A percentile compares a stretch with the other conserved stretches of the same genome.
phyloP scores from a whole-genome alignment of 2,797 vertebrate species.

The Schizothorax lantsangensis region DNA sequence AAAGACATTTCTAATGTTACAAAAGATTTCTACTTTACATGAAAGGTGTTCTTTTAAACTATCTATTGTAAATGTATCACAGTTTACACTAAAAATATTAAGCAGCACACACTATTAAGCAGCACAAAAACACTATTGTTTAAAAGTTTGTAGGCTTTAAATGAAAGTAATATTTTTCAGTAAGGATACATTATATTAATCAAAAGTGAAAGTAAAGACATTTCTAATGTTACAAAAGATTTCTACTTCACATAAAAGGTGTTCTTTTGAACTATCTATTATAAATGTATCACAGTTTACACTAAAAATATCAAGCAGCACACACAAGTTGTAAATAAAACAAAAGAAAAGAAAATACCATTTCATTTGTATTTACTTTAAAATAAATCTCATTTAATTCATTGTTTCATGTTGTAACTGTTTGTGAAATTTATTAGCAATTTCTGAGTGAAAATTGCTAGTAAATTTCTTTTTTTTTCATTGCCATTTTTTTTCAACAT shows the following conservation, averaged over 20 bases:
- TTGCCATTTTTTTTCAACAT: background rate
- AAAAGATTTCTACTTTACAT: background rate
- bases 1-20: background rate
- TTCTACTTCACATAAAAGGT: background rate
- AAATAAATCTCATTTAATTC: too few species aligned
- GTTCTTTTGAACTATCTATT: background rate
- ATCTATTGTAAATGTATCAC: background rate
- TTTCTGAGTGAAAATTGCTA: too few species aligned
- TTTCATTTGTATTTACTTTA: too few species aligned
- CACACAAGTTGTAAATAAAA: too few species aligned
- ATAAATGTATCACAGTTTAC: background rate
- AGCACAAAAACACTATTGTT: background rate
- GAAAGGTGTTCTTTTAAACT: background rate
- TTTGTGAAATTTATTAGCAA: too few species aligned
- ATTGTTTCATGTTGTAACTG: too few species aligned
- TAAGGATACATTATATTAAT: background rate
- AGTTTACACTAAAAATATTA: background rate
- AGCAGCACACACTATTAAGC: background rate
- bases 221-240: background rate
- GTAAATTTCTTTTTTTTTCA: too few species aligned
- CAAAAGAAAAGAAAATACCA: too few species aligned
- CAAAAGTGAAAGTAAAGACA: background rate
- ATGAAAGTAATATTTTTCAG: background rate
- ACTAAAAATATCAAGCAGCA: background rate
- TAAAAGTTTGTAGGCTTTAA: background rate